Conservation (phyloP, 2,888 invertebrate species). For the Magallana nippona region DNA sequence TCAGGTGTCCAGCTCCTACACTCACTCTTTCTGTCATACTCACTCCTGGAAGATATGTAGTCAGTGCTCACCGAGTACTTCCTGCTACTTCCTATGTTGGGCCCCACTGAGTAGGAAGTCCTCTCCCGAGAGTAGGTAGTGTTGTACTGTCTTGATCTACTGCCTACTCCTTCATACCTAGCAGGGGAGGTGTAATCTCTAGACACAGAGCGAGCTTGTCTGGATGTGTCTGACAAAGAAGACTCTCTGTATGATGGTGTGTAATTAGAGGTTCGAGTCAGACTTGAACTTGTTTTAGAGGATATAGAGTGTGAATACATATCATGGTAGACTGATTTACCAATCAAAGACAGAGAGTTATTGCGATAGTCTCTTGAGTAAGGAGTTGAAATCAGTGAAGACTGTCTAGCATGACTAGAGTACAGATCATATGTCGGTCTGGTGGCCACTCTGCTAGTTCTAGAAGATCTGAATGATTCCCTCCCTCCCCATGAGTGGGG, state of each 20-base stretch:
- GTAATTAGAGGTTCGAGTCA: slow-evolving; percentile 16
- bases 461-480: neutral
- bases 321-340: slow-evolving; percentile 46
- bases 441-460: neutral
- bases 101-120: slow-evolving; percentile 22
- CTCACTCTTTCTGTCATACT: slow-evolving; percentile 14
- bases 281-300: slow-evolving; percentile 6
- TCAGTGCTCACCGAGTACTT: neutral
- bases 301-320: slow-evolving; percentile 32
- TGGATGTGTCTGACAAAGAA: neutral
- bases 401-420: neutral
- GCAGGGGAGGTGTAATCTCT: neutral
- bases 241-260: slow-evolving; percentile 15
- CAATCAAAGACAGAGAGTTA: slow-evolving; percentile 43
- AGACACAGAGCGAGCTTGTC: slow-evolving; percentile 3
- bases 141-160: neutral
- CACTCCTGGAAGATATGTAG: slow-evolving; percentile 18
- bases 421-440: slow-evolving; percentile 18
- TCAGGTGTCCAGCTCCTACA: slow-evolving; percentile 33
- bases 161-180: slow-evolving; percentile 5
- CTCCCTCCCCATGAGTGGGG: slow-evolving; percentile 41
- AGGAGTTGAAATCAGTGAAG: slow-evolving; percentile 3
- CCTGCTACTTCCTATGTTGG: slow-evolving; percentile 9
- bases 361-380: slow-evolving; percentile 32
- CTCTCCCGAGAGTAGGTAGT: neutral